Percentiles rank a stretch among this genome's conserved stretches.
Evolutionary conservation across 2,888 invertebrate genomes (phyloP).

Genomic region (Andrena fulva): DNA sequence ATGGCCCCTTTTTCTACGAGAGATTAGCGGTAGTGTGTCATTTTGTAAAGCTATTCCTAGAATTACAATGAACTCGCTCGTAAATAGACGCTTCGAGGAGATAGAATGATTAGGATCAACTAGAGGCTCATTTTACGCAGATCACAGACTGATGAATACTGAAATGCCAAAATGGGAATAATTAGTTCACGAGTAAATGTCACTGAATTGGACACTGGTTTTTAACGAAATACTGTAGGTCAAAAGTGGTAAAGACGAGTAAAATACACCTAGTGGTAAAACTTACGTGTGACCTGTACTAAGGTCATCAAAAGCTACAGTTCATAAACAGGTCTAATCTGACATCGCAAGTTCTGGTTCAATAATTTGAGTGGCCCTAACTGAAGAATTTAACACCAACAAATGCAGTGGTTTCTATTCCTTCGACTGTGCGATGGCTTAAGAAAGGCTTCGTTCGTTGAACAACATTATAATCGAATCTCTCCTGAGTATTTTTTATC

Average conservation of each 20-base stretch:
- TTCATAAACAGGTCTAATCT: too few relatives aligned
- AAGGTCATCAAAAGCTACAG: too few relatives aligned
- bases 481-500: neutral
- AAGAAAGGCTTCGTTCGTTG: too few relatives aligned
- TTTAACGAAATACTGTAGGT: neutral
- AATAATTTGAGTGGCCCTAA: too few relatives aligned
- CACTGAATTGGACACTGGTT: neutral
- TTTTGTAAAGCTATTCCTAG: conserved; percentile 59
- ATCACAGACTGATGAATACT: conserved; percentile 26
- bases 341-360: too few relatives aligned
- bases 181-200: neutral
- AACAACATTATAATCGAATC: neutral
- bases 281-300: neutral
- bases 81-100: conserved; percentile 13
- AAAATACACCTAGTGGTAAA: neutral
- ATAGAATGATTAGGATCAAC: conserved; percentile 9
- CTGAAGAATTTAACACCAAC: too few relatives aligned
- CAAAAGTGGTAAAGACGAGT: neutral
- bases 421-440: too few relatives aligned
- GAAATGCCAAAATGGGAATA: neutral
- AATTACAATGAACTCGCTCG: conserved; percentile 42
- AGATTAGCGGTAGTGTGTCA: conserved; percentile 56
- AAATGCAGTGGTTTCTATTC: too few relatives aligned
- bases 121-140: neutral
- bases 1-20: conserved; percentile 68